Evolutionary conservation across 2,797 vertebrate genomes (phyloP).

Genomic region (Bradypodion ventrale): DNA sequence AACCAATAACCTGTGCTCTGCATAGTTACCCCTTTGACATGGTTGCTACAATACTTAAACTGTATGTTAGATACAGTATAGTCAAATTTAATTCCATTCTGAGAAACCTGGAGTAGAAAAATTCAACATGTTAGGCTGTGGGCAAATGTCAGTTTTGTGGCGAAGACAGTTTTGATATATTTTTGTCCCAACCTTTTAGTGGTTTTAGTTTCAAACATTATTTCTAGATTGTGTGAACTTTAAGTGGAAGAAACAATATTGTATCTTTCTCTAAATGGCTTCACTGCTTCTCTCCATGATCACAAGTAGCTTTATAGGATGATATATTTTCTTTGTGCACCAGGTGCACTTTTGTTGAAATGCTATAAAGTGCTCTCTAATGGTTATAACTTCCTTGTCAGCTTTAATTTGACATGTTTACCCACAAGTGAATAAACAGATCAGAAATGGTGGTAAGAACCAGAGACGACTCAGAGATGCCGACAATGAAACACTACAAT

Average conservation of each 20-base stretch:
- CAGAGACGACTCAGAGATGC: background rate
- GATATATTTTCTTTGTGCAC: background rate
- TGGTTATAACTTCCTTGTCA: conserved; percentile 1
- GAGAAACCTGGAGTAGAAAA: conserved; percentile 10
- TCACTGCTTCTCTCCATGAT: conserved; percentile 19
- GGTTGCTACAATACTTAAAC: conserved; percentile 28
- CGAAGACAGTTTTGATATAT: background rate
- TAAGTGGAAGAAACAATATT: background rate
- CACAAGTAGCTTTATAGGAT: background rate
- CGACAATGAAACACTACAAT: background rate
- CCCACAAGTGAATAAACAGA: conserved; percentile 14
- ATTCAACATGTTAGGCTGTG: conserved; percentile 40
- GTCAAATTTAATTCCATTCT: conserved; percentile 46
- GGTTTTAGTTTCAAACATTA: conserved; percentile 25
- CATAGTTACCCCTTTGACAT: conserved; percentile 57
- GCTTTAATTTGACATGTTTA: conserved; percentile 27
- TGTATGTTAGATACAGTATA: conserved; percentile 64
- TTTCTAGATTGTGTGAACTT: background rate
- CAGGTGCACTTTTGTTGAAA: background rate
- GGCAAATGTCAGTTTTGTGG: conserved; percentile 13
- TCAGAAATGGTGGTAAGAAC: background rate
- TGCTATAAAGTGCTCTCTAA: background rate
- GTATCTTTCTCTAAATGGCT: background rate
- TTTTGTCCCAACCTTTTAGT: conserved; percentile 24
- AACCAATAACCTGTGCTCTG: conserved; percentile 56